Evolutionary conservation across 2,797 vertebrate genomes (phyloP).

Genomic region (Semaprochilodus insignis): DNA sequence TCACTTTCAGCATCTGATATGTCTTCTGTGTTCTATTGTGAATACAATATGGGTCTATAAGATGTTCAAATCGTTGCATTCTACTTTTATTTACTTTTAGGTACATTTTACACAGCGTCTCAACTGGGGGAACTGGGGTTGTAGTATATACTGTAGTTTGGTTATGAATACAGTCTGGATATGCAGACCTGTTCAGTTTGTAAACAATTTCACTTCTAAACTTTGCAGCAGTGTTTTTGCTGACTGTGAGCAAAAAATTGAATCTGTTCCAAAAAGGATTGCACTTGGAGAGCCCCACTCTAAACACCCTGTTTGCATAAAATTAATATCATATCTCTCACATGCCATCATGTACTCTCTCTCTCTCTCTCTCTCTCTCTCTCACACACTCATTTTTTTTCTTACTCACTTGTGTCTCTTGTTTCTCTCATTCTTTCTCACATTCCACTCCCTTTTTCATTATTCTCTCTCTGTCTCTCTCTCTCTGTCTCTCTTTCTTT

Average conservation of each 20-base stretch:
- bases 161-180: no score
- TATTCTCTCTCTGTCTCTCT: neutral
- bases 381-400: neutral
- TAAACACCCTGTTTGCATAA: constrained; percentile 35
- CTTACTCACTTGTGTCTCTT: constrained; percentile 11
- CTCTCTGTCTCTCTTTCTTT: neutral
- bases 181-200: no score
- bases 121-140: no score
- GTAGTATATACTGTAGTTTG: no score
- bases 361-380: neutral
- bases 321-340: constrained; percentile 11
- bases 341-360: neutral
- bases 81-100: no score
- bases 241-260: constrained; percentile 18
- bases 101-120: no score
- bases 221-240: constrained; percentile 9
- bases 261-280: constrained; percentile 18
- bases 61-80: no score
- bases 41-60: no score
- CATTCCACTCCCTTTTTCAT: neutral
- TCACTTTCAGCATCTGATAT: no score
- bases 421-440: neutral
- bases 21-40: no score
- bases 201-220: neutral
- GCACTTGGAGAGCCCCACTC: neutral